Evolutionary conservation across 2,888 invertebrate genomes (phyloP).

Genomic region (Dendrolimus pini): DNA sequence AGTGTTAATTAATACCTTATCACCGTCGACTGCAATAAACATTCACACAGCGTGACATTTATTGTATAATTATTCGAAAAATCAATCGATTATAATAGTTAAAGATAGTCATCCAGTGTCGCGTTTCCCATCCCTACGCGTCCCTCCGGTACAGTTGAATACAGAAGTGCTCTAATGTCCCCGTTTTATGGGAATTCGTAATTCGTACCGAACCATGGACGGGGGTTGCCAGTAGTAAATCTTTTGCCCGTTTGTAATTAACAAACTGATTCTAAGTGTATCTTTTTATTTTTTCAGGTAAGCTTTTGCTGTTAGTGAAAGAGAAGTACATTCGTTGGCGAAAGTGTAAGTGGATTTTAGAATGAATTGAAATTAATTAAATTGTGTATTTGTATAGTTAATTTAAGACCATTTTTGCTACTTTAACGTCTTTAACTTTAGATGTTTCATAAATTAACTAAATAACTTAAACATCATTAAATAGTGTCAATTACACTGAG

Average conservation of each 20-base stretch:
- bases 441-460: no score
- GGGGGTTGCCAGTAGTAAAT: slow-evolving; percentile 25
- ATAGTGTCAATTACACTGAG: no score
- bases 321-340: neutral
- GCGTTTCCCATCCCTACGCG: neutral
- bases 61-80: no score
- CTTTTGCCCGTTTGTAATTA: slow-evolving; percentile 38
- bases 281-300: slow-evolving; percentile 55
- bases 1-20: no score
- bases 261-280: slow-evolving; percentile 33
- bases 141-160: slow-evolving; percentile 18
- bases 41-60: no score
- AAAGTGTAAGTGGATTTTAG: neutral
- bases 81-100: no score
- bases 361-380: neutral
- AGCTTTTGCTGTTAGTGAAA: slow-evolving; percentile 15
- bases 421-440: no score
- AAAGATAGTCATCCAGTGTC: no score
- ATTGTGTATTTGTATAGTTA: neutral
- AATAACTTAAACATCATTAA: no score
- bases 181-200: slow-evolving; percentile 55
- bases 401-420: no score
- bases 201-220: slow-evolving; percentile 31
- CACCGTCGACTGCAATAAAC: no score
- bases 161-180: slow-evolving; percentile 40